Base-by-base conservation (phyloP, 92 coral and sea anemone genomes). In the Bergia puertoricense region DNA sequence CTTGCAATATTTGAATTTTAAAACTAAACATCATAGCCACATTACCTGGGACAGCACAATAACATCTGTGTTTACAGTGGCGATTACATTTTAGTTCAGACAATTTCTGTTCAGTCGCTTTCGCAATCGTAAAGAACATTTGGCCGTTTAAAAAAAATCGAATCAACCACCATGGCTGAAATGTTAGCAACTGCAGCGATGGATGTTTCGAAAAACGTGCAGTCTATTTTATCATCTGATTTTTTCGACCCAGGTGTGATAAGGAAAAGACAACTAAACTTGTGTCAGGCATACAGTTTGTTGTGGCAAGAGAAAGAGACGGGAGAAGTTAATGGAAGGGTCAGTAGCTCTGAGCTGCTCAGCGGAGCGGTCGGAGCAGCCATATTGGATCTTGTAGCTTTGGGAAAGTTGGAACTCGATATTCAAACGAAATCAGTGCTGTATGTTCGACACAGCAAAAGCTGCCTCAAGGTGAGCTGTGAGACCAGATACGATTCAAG, bases 281-380 rank as follows among this genome's bases (percentile, higher is more conserved):
- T 74, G 7, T 74, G 46, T 22, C 79, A 74, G 44, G 79, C 79
- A 14, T 74, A 74, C 79, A 74, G 79, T 23, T 74, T 74, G 79
- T 10, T 74, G 50, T 74, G 79, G 79, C 79, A 74, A 13, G 45
- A 41, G 44, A 40, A 40, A 44, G 79, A 74, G 50, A 74, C 79
- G 50, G 79, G 79, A 74, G 79, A 74, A 41, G 79, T 74, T 8
- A 38, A 30, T 8, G 79, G 79, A 16, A 40, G 79, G 11, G 36
- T 20, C 5, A 39, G n/a, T 8, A 74, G 79, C 50, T 40, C 1
- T 41, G 79, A 74, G 50, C 79, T 74, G 14, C 79, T 74, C 79
- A 38, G 79, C 2, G 79, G 46, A 14, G 45, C 46, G 50, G 23
- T 74, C 13, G 79, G 46, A 37, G 79, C 79, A 20, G 79, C 79